Conservation (phyloP, 2,888 invertebrate genomes). For the Acanthosoma haemorrhoidale region DNA sequence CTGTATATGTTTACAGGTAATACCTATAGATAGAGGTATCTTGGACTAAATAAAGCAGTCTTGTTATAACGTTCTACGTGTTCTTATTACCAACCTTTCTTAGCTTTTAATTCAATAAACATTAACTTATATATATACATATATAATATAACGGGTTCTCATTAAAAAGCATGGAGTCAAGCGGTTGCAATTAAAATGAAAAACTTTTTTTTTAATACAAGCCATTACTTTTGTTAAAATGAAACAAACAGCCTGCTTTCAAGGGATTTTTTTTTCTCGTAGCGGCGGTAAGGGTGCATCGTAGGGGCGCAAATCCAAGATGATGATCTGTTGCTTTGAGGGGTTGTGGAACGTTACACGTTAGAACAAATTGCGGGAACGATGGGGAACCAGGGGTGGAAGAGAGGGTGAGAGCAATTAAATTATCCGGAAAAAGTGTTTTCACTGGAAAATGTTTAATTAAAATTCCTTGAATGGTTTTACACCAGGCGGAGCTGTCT, state of each 20-base stretch:
- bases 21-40: too few relatives aligned
- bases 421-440: constrained; percentile 29
- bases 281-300: too few relatives aligned
- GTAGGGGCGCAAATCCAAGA: neutral
- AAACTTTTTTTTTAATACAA: neutral
- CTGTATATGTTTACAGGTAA: too few relatives aligned
- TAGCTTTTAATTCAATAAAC: too few relatives aligned
- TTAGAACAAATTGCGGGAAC: constrained; percentile 17
- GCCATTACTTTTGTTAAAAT: neutral
- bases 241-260: neutral
- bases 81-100: too few relatives aligned
- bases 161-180: too few relatives aligned
- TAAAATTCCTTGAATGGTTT: constrained; percentile 9
- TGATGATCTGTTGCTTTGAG: constrained; percentile 7
- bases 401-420: constrained; percentile 22
- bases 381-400: neutral
- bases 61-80: too few relatives aligned
- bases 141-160: too few relatives aligned
- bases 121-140: too few relatives aligned
- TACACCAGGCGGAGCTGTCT: neutral
- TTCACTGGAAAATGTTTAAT: constrained; percentile 50
- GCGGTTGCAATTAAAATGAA: too few relatives aligned
- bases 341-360: neutral
- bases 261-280: neutral
- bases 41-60: too few relatives aligned